Evolutionary conservation across 2,797 vertebrate genomes (phyloP).

Genomic region (Gymnoscopelus braueri): DNA sequence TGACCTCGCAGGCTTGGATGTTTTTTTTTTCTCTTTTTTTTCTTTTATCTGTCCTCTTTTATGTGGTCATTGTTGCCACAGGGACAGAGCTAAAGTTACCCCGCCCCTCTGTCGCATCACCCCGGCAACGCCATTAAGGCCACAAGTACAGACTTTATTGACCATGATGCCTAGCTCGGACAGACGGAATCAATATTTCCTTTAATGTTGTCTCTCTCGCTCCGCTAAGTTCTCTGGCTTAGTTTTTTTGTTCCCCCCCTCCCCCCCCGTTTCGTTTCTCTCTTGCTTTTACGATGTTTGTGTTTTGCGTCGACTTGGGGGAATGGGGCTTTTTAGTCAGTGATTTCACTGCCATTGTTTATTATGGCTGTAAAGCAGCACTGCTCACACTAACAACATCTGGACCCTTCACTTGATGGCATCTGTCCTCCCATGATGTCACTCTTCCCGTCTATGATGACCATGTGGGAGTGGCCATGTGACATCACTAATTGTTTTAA

Average conservation of each 20-base stretch:
- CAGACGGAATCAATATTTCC: conserved; percentile 70
- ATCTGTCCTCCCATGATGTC: no score
- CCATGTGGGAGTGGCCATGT: no score
- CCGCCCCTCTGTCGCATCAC: conserved; percentile 53
- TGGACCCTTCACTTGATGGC: no score
- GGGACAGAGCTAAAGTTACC: conserved; percentile 41
- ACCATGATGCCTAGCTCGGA: conserved; percentile 62
- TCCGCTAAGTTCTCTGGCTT: conserved; percentile 55
- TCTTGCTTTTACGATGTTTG: conserved; percentile 36
- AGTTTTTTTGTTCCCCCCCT: neutral
- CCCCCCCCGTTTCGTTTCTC: neutral
- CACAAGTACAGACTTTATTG: conserved; percentile 64
- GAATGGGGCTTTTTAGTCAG: neutral
- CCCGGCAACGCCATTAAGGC: conserved; percentile 54
- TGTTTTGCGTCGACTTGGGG: conserved; percentile 18
- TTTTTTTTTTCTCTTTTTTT: conserved; percentile 5
- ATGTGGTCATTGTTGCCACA: conserved; percentile 48
- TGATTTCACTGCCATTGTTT: no score
- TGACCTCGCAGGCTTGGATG: neutral
- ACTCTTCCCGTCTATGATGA: no score
- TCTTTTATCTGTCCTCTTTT: conserved; percentile 19
- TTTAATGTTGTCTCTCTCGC: conserved; percentile 66
- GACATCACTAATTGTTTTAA: no score
- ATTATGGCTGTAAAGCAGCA: no score
- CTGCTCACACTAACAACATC: no score